A percentile compares a stretch with the other conserved stretches of the same genome.
These are phyloP conservation scores for Eustalomyia histrio DNA, from an alignment of 2,888 invertebrate species.

Conservation along the genomic window DNA sequence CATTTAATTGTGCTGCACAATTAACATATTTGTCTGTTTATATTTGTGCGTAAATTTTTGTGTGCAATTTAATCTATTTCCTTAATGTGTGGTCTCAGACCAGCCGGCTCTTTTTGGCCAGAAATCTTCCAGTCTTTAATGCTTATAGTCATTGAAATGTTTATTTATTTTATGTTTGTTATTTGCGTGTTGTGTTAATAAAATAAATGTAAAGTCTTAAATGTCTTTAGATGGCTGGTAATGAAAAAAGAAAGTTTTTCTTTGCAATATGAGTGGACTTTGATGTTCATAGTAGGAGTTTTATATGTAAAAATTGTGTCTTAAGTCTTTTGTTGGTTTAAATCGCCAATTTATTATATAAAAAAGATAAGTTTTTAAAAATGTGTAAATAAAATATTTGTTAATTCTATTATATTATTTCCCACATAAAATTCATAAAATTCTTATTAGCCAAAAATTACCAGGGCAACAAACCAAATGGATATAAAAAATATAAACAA, in stretches of 20 bases:
- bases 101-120: not conserved
- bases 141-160: constrained; percentile 11
- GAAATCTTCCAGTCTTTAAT: not conserved
- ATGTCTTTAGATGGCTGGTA: constrained; percentile 28
- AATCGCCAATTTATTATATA: too few relatives aligned
- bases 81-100: constrained; percentile 44
- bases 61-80: constrained; percentile 58
- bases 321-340: not conserved
- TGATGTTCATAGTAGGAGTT: not conserved
- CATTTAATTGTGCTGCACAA: constrained; percentile 23
- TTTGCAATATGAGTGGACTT: not conserved
- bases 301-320: not conserved
- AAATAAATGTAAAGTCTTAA: constrained; percentile 56
- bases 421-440: too few relatives aligned
- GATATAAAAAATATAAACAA: too few relatives aligned
- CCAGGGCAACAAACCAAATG: too few relatives aligned
- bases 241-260: not conserved
- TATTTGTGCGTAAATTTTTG: constrained; percentile 32
- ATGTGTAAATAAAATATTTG: too few relatives aligned
- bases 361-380: too few relatives aligned
- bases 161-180: constrained; percentile 31
- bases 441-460: too few relatives aligned
- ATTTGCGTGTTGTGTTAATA: constrained; percentile 56
- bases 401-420: too few relatives aligned
- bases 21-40: constrained; percentile 30